A percentile compares a stretch with the other conserved stretches of the same genome.
Evolutionary conservation across 92 coral and sea anemone genomes (phyloP).

Genomic region (Muricea muricata): DNA sequence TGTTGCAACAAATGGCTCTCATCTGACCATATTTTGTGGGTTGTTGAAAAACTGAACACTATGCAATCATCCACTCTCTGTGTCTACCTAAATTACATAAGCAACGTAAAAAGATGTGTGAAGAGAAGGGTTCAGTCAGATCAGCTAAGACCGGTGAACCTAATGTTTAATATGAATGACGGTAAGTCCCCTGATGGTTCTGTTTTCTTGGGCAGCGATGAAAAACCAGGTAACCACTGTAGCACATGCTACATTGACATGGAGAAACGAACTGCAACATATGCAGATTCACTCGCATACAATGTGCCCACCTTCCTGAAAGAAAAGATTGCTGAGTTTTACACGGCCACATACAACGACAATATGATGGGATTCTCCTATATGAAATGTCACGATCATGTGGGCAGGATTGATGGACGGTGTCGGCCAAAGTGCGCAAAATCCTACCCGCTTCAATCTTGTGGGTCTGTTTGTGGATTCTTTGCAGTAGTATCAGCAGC

Average conservation of each 20-base stretch:
- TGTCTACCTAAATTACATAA: slow-evolving; percentile 29
- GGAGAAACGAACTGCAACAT: slow-evolving; percentile 16
- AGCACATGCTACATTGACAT: slow-evolving; percentile 43
- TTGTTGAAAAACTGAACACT: slow-evolving; percentile 35
- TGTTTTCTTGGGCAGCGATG: slow-evolving; percentile 16
- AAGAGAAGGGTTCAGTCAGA: background rate
- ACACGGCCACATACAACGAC: slow-evolving; percentile 36
- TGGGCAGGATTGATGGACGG: background rate
- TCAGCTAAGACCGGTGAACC: slow-evolving; percentile 23
- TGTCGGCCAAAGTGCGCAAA: slow-evolving; percentile 40
- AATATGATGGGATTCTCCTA: slow-evolving; percentile 25
- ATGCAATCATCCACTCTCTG: slow-evolving; percentile 43
- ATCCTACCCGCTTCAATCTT: slow-evolving; percentile 42
- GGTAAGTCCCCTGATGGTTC: slow-evolving; percentile 24
- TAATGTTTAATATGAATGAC: slow-evolving; percentile 42
- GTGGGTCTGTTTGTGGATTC: slow-evolving; percentile 47
- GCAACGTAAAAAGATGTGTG: slow-evolving; percentile 16
- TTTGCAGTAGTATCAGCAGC: slow-evolving; percentile 43
- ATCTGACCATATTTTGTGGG: slow-evolving; percentile 45
- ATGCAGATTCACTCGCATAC: slow-evolving; percentile 54
- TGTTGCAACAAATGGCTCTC: slow-evolving; percentile 44
- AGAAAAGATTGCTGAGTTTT: slow-evolving; percentile 43
- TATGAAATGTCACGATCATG: slow-evolving; percentile 40
- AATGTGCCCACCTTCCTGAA: slow-evolving; percentile 36
- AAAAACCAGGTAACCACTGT: slow-evolving; percentile 42